Evolutionary conservation across 2,888 invertebrate genomes (phyloP).

Genomic region (Itoplectis maculator): DNA sequence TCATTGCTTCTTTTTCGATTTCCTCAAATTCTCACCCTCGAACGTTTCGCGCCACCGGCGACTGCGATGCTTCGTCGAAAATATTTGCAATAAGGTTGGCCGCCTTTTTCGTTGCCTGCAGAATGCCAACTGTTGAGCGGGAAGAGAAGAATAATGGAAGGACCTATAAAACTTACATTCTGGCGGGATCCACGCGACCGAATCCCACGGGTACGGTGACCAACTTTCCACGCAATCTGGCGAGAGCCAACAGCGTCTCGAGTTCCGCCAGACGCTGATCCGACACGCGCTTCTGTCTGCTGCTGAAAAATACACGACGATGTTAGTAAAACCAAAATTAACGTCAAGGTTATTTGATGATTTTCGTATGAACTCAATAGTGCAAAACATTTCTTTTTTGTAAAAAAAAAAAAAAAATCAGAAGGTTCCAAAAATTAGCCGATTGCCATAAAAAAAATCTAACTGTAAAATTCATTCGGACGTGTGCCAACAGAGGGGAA

Average conservation of each 20-base stretch:
- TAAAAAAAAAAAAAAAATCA: too few relatives aligned
- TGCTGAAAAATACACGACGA: constrained; percentile 73
- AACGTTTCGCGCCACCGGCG: neutral
- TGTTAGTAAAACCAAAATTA: neutral
- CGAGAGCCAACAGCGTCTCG: constrained; percentile 86
- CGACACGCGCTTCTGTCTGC: constrained; percentile 86
- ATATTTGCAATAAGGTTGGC: constrained; percentile 20
- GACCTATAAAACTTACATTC: constrained; percentile 85
- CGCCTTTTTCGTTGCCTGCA: neutral
- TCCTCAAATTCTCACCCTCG: neutral
- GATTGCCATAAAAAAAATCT: constrained; percentile 19
- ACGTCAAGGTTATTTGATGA: too few relatives aligned
- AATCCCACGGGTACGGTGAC: constrained; percentile 86
- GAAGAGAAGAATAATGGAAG: constrained; percentile 68
- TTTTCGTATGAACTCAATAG: neutral
- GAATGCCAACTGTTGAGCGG: constrained; percentile 29
- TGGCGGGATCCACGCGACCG: constrained; percentile 86
- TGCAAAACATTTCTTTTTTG: too few relatives aligned
- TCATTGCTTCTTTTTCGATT: neutral
- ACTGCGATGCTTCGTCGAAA: neutral
- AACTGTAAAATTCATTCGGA: too few relatives aligned
- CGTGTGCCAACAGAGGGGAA: neutral
- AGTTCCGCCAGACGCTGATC: constrained; percentile 87
- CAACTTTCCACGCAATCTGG: constrained; percentile 85
- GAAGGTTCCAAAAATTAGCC: too few relatives aligned